These are phyloP conservation scores for Ictalurus punctatus DNA, from an alignment of 2,113 vertebrate genomes.

Conservation along the genomic window DNA sequence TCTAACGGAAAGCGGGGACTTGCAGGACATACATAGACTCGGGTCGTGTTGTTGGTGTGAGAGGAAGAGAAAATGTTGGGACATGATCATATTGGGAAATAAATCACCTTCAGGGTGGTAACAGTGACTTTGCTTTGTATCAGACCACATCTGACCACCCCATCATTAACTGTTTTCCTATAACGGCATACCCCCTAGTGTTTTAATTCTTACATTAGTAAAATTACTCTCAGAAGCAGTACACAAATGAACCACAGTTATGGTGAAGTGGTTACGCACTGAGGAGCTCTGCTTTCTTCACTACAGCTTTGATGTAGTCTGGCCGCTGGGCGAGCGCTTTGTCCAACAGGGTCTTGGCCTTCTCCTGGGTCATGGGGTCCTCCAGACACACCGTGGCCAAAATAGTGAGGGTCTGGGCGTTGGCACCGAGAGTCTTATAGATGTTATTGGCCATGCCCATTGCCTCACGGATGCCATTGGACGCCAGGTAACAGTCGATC, in stretches of 20 bases:
- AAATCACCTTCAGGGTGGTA: neutral
- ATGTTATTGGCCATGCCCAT: slow-evolving; percentile 99
- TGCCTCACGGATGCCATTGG: slow-evolving; percentile 93
- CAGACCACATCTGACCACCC: neutral
- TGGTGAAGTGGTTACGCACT: slow-evolving; percentile 70
- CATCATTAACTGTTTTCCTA: neutral
- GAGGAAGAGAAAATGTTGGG: neutral
- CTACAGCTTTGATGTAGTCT: slow-evolving; percentile 96
- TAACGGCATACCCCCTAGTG: neutral
- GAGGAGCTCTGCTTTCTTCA: slow-evolving; percentile 96
- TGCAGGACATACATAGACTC: no score
- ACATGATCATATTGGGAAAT: neutral
- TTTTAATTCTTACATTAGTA: neutral
- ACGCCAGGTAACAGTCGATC: slow-evolving; percentile 95
- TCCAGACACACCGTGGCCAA: slow-evolving; percentile 95
- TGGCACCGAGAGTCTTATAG: slow-evolving; percentile 95
- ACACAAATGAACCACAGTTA: neutral
- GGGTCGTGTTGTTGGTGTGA: no score
- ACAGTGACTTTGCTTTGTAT: no score
- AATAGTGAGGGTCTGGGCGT: slow-evolving; percentile 94
- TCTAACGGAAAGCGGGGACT: no score
- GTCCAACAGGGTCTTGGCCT: slow-evolving; percentile 92
- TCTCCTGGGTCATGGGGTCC: slow-evolving; percentile 94
- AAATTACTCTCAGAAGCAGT: neutral
- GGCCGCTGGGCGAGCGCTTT: slow-evolving; percentile 93